Percentiles rank a stretch among this genome's conserved stretches.
Conservation (phyloP, 2,888 invertebrate species). For the Rhaphigaster nebulosa region DNA sequence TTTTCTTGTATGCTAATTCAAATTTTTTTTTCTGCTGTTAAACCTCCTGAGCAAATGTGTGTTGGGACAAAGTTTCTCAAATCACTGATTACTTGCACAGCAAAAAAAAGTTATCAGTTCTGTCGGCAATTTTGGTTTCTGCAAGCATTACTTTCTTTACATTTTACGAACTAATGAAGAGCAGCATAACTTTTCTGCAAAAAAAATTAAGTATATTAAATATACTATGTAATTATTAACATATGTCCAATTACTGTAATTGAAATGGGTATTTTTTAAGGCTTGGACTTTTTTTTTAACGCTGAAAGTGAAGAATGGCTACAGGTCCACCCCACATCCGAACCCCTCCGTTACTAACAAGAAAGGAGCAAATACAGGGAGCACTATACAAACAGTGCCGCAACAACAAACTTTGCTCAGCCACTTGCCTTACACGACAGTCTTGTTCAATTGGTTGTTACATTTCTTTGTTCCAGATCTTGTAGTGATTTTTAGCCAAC, state of each 20-base stretch:
- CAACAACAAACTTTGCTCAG: constrained; percentile 26
- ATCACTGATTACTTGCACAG: too few species aligned
- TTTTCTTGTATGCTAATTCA: too few species aligned
- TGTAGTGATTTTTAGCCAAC: background rate
- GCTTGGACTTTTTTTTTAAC: background rate
- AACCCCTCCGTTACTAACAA: background rate
- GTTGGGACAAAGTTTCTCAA: too few species aligned
- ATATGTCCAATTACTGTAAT: background rate
- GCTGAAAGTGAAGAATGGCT: background rate
- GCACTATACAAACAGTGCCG: constrained; percentile 13
- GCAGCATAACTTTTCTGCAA: too few species aligned
- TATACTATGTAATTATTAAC: too few species aligned
- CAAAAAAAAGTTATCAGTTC: too few species aligned
- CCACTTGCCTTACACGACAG: background rate
- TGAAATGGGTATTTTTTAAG: background rate
- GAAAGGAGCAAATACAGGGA: constrained; percentile 47
- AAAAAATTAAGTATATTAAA: too few species aligned
- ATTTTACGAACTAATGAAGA: too few species aligned
- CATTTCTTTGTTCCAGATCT: background rate
- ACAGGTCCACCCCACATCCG: background rate
- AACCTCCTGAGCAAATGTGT: too few species aligned
- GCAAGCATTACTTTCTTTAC: too few species aligned
- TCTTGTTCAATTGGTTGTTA: constrained; percentile 5
- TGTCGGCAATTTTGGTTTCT: too few species aligned
- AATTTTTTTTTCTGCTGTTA: too few species aligned